Percentiles rank a stretch among this genome's conserved stretches.
phyloP scores from a whole-genome alignment of 2,888 invertebrate genomes.

The Acleris cristana region DNA sequence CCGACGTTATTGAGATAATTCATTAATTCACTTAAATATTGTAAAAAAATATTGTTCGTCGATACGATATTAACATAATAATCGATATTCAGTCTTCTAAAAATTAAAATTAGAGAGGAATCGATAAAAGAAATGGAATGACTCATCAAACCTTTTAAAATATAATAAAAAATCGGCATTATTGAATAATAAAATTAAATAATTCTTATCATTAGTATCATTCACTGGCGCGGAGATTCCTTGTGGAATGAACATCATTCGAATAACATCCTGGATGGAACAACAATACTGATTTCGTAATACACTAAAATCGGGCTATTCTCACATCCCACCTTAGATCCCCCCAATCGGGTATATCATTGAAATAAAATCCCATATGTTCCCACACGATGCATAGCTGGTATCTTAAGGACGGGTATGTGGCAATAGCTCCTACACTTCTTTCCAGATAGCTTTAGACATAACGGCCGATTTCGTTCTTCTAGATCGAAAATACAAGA shows the following conservation, averaged over 20 bases:
- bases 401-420: too few relatives aligned
- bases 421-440: too few relatives aligned
- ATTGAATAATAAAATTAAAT: conserved; percentile 18
- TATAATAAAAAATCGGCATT: conserved; percentile 37
- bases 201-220: conserved; percentile 23
- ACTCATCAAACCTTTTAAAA: conserved; percentile 36
- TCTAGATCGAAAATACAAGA: too few relatives aligned
- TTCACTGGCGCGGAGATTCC: conserved; percentile 22
- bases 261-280: conserved; percentile 23
- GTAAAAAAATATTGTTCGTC: conserved; percentile 40
- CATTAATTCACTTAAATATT: conserved; percentile 44
- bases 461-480: too few relatives aligned
- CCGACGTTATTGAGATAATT: conserved; percentile 45
- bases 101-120: conserved; percentile 42
- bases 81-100: conserved; percentile 53
- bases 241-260: conserved; percentile 22
- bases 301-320: background rate
- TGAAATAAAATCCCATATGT: too few relatives aligned
- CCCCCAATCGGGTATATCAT: too few relatives aligned
- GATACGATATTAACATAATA: conserved; percentile 41
- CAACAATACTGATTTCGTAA: conserved; percentile 22
- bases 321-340: too few relatives aligned
- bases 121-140: conserved; percentile 38
- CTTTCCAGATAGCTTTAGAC: too few relatives aligned
- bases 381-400: too few relatives aligned